Percentiles rank a stretch among this genome's conserved stretches.
phyloP scores from a whole-genome alignment of 2,888 invertebrate species.

The Ectemnius lituratus region DNA sequence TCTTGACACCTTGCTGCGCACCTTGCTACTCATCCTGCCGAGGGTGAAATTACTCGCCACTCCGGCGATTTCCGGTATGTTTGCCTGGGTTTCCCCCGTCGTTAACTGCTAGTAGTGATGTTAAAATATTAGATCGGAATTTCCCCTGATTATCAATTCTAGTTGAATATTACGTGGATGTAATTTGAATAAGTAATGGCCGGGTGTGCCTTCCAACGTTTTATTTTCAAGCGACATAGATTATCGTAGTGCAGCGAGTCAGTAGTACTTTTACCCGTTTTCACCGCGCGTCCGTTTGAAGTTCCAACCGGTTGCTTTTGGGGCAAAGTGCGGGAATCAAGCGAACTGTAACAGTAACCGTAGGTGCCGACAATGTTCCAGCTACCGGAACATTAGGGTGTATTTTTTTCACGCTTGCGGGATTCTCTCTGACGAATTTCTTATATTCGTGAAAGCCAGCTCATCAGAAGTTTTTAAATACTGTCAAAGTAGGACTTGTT shows the following conservation, averaged over 20 bases:
- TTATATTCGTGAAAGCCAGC: slow-evolving; percentile 73
- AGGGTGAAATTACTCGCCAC: no score
- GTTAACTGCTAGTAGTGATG: no score
- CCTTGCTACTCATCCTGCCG: no score
- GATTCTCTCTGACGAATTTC: slow-evolving; percentile 48
- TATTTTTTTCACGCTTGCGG: slow-evolving; percentile 26
- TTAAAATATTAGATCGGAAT: no score
- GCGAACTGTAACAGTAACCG: slow-evolving; percentile 33
- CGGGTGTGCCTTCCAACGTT: no score
- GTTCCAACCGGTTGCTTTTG: slow-evolving; percentile 12
- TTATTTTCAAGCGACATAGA: no score
- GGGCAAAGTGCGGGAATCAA: slow-evolving; percentile 30
- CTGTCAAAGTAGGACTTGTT: background rate
- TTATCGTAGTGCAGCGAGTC: background rate
- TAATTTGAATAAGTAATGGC: no score
- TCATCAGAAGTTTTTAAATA: slow-evolving; percentile 28
- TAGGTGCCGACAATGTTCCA: slow-evolving; percentile 14
- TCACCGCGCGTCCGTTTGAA: background rate
- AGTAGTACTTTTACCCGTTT: background rate
- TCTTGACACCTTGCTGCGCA: no score
- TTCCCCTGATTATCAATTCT: no score
- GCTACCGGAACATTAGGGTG: slow-evolving; percentile 17
- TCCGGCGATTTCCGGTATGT: no score
- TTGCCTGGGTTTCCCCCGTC: no score
- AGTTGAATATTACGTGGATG: no score